Percentiles rank a stretch among this genome's conserved stretches.
These are phyloP conservation scores for Trichopoda pennipes DNA, from an alignment of 2,888 invertebrate species.

Conservation along the genomic window DNA sequence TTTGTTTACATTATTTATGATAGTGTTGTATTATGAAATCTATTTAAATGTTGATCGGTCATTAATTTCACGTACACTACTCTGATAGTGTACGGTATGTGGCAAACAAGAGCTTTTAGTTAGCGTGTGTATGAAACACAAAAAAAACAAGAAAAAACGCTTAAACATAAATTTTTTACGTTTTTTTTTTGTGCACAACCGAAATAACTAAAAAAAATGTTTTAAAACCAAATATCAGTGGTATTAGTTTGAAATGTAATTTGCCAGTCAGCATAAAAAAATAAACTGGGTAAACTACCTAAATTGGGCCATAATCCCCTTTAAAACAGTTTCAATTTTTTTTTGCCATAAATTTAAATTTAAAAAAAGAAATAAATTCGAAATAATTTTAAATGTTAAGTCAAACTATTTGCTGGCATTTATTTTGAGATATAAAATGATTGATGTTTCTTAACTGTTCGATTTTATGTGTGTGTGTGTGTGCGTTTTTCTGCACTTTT, in stretches of 20 bases:
- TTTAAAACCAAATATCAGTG: conserved; percentile 31
- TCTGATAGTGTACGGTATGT: neutral
- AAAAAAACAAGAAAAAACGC: neutral
- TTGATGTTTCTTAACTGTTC: conserved; percentile 57
- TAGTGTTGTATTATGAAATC: conserved; percentile 54
- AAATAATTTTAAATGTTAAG: conserved; percentile 17
- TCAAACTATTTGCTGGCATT: neutral
- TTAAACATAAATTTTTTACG: conserved; percentile 18
- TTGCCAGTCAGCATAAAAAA: conserved; percentile 20
- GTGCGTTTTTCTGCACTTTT: conserved; percentile 30
- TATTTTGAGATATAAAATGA: conserved; percentile 39
- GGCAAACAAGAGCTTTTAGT: neutral
- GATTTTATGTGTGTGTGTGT: too few species aligned
- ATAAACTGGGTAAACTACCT: conserved; percentile 41
- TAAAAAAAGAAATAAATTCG: conserved; percentile 3
- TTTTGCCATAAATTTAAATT: neutral
- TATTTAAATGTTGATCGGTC: conserved; percentile 47
- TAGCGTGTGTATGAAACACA: neutral
- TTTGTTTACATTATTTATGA: conserved; percentile 58
- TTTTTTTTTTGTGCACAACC: conserved; percentile 34
- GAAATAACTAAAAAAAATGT: neutral
- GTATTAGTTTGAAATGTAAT: conserved; percentile 40
- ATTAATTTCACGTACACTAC: conserved; percentile 38
- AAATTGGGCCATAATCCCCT: conserved; percentile 61
- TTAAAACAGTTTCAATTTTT: conserved; percentile 15